These are phyloP conservation scores for Anoplolepis gracilipes DNA, from an alignment of 1,140 invertebrate genomes.

Conservation along the genomic window DNA sequence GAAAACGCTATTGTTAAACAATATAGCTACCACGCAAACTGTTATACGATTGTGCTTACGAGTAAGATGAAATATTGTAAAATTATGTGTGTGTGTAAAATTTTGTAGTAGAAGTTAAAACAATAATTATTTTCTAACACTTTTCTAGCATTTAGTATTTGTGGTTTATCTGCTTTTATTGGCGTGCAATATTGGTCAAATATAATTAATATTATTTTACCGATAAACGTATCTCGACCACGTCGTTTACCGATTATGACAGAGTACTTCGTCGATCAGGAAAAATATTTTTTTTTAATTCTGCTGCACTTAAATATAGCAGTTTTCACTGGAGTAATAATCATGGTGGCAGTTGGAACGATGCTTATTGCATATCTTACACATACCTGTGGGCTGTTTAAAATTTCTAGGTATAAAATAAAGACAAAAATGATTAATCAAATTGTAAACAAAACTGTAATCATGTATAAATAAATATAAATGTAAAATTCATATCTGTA, in stretches of 20 bases:
- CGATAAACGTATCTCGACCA: neutral
- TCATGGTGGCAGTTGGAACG: neutral
- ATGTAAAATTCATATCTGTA: too few species aligned
- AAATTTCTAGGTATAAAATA: neutral
- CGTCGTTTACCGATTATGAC: neutral
- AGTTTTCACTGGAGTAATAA: neutral
- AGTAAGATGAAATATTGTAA: neutral
- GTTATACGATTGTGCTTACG: too few species aligned
- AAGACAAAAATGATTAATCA: neutral
- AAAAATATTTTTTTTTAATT: constrained; percentile 3
- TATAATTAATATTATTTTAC: neutral
- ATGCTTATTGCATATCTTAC: neutral
- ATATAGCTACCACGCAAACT: neutral
- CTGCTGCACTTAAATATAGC: neutral
- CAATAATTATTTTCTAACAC: neutral
- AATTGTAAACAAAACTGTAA: too few species aligned
- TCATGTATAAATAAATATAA: too few species aligned
- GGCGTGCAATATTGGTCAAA: neutral
- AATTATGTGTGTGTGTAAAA: neutral
- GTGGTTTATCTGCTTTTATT: neutral
- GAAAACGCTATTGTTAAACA: constrained; percentile 1
- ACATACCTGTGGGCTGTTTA: neutral
- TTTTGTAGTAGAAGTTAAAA: neutral
- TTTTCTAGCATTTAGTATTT: neutral
- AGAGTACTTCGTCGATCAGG: constrained; percentile 6